Percentiles rank a stretch among this genome's conserved stretches.
These are phyloP conservation scores for Catharus minimus DNA, from an alignment of 2,113 vertebrate species.

Conservation along the genomic window DNA sequence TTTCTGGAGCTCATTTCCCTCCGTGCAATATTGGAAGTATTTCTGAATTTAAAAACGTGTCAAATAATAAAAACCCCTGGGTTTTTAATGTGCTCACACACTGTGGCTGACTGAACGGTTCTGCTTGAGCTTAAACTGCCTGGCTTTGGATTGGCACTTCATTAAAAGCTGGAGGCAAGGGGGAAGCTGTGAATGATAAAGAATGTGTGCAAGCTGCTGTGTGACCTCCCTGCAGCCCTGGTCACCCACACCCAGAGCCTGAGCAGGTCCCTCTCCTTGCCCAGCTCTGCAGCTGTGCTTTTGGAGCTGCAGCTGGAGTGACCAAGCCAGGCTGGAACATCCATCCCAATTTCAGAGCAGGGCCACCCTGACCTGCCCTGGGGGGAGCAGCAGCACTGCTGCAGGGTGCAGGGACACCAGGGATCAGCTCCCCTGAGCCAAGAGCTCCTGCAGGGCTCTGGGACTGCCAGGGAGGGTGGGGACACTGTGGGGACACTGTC, in stretches of 20 bases:
- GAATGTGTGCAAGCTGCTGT: accelerated
- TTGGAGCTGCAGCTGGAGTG: accelerated
- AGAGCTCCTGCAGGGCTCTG: too few species aligned
- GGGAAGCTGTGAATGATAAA: not conserved
- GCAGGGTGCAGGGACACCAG: too few species aligned
- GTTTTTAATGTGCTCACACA: not conserved
- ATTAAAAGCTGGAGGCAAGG: not conserved
- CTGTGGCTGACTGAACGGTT: not conserved
- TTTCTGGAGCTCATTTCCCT: not conserved
- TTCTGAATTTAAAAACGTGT: not conserved
- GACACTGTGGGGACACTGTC: too few species aligned
- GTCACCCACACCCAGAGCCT: not conserved
- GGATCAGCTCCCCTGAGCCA: too few species aligned
- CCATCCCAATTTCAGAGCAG: accelerated
- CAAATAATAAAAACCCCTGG: not conserved
- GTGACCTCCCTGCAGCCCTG: not conserved
- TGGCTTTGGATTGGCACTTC: not conserved
- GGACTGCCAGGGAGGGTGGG: too few species aligned
- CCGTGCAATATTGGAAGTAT: not conserved
- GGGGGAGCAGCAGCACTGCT: too few species aligned
- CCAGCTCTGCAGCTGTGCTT: accelerated
- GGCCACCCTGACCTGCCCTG: too few species aligned
- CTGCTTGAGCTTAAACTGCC: not conserved
- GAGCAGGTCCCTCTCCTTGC: not conserved
- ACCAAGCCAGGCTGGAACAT: not conserved